Conservation (phyloP, 2,113 vertebrate genomes). For the Amblyornis subalaris region DNA sequence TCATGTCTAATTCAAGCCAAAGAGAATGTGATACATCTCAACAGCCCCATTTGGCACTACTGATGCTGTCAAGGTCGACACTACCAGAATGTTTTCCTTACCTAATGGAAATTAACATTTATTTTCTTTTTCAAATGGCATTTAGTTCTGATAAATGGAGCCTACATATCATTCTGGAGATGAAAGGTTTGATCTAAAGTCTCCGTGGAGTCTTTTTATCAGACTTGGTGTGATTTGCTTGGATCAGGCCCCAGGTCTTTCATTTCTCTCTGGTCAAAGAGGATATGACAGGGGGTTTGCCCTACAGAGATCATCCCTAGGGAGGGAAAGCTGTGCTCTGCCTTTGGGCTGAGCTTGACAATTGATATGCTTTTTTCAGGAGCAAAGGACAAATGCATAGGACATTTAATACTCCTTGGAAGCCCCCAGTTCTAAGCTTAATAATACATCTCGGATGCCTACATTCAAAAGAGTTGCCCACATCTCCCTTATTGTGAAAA, state of each 20-base stretch:
- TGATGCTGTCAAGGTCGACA: not conserved
- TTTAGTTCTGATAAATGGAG: not conserved
- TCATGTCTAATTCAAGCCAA: not conserved
- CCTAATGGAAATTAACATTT: not conserved
- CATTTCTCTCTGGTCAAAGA: fast-evolving
- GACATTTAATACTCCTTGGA: not conserved
- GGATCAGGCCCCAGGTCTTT: not conserved
- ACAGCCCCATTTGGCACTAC: not conserved
- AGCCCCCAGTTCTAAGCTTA: not conserved
- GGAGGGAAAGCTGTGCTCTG: not conserved
- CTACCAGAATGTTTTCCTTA: not conserved
- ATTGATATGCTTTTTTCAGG: not conserved
- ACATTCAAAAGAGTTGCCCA: not conserved
- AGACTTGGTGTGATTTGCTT: not conserved
- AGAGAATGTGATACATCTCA: not conserved
- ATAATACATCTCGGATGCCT: not conserved
- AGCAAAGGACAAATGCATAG: not conserved
- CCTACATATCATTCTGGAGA: not conserved
- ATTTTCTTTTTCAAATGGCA: not conserved
- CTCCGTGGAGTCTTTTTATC: not conserved
- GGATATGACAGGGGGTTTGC: not conserved
- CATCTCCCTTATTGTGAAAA: not conserved
- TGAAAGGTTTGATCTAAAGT: not conserved
- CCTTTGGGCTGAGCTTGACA: not conserved
- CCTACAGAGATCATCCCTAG: not conserved